phyloP scores from a whole-genome alignment of 1,140 invertebrate genomes.

The Vanessa atalanta region DNA sequence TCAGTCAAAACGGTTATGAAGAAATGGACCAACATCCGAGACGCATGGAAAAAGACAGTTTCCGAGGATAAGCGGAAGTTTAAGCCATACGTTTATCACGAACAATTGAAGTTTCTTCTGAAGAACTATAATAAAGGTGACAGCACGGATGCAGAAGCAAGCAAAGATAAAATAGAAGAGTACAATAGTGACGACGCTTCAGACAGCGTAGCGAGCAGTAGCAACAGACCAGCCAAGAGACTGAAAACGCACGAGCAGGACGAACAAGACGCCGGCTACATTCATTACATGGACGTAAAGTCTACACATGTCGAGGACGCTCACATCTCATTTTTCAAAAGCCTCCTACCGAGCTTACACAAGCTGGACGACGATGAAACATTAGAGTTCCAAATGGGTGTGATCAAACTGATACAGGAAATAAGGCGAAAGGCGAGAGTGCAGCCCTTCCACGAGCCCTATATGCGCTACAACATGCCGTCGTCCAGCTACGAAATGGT shows the following conservation, averaged over 20 bases:
- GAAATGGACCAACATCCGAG: conserved; percentile 23
- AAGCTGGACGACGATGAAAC: conserved; percentile 21
- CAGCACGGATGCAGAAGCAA: neutral
- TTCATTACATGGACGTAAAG: neutral
- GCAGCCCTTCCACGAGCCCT: neutral
- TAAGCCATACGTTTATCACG: conserved; percentile 16
- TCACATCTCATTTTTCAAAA: conserved; percentile 16
- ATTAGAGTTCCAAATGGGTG: conserved; percentile 18
- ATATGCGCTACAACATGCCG: neutral
- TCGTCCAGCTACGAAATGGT: neutral
- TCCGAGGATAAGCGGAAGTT: neutral
- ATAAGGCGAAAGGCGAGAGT: neutral
- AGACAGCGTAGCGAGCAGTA: neutral
- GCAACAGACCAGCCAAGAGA: neutral
- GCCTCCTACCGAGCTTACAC: conserved; percentile 10
- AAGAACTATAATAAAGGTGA: conserved; percentile 4
- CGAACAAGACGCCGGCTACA: neutral
- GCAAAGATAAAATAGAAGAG: neutral
- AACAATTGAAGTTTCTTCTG: conserved; percentile 9
- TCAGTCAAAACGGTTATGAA: conserved; percentile 17
- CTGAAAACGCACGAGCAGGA: neutral
- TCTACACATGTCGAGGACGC: neutral
- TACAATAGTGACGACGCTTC: neutral
- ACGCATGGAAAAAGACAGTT: conserved; percentile 20
- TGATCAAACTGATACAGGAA: conserved; percentile 5